These are phyloP conservation scores for Dolichallabes microphthalmus DNA, from an alignment of 2,113 vertebrate genomes.

Conservation along the genomic window DNA sequence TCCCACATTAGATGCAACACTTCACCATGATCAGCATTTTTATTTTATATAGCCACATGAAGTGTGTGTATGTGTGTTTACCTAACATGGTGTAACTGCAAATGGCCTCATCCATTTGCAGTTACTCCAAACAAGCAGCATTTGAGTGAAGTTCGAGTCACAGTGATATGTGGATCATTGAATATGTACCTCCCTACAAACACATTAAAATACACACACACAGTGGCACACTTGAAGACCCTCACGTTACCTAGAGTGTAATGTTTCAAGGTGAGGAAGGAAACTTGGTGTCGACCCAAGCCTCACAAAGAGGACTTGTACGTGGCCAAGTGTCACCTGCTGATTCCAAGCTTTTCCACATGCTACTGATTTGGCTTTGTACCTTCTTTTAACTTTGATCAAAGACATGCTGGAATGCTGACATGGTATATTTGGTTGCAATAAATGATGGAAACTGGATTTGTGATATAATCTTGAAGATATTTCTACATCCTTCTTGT, in stretches of 20 bases:
- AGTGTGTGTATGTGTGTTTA: conserved; percentile 7
- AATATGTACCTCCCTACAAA: not conserved
- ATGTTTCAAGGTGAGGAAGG: conserved; percentile 60
- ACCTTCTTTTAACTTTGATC: conserved; percentile 15
- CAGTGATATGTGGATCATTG: conserved; percentile 15
- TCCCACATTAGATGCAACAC: not conserved
- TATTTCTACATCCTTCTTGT: not conserved
- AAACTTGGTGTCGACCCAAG: conserved; percentile 29
- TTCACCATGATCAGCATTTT: not conserved
- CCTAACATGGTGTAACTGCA: not conserved
- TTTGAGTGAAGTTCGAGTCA: not conserved
- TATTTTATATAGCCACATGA: not conserved
- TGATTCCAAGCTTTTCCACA: conserved; percentile 53
- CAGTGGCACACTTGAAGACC: conserved; percentile 2
- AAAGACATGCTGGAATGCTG: not conserved
- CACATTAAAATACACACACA: conserved; percentile 19
- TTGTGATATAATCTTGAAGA: not conserved
- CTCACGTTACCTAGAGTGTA: conserved; percentile 45
- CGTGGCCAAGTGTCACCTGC: conserved; percentile 45
- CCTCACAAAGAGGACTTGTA: conserved; percentile 64
- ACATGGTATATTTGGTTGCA: not conserved
- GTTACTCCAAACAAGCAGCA: too few species aligned
- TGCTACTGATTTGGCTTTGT: conserved; percentile 47
- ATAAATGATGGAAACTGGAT: not conserved
- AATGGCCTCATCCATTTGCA: not conserved